Base-by-base conservation (phyloP, 2,888 invertebrate species). In the Polymixis flavicincta region DNA sequence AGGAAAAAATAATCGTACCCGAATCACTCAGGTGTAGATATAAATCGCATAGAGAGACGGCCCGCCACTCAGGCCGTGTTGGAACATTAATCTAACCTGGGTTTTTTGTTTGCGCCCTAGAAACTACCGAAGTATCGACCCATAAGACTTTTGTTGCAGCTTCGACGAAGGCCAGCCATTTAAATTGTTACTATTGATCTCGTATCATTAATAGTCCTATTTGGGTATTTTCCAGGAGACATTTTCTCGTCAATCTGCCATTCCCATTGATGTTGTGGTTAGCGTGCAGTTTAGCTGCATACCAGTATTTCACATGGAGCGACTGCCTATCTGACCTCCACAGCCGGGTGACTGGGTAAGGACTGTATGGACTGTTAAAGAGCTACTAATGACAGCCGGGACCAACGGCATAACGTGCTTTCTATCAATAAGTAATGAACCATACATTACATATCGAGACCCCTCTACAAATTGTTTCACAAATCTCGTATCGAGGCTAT, bases 21-120 rank as follows among this genome's bases (percentile, higher is more conserved):
- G 25, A 72, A 72, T 64, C 76, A 80, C 8, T 77, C 63, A 64
- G 57, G 57, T 63, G 32, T 72, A 72, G 50, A 63, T 66, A 78
- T 37, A 66, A 74, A 45, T 32, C 22, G 9, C 22, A 32, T 32
- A 37, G n/a, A n/a, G n/a, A n/a, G 78, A 14, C 50, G 19, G 45
- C 17, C 65, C 65, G 81, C 69, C 76, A 80, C 54, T 70, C 71
- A 50, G 13, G 22, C 76, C n/a, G 65, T 42, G 78, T 19, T 65
- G 25, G 28, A 71, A 76, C 68, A 81, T 79, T 79, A 83, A 83
- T 81, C 84, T 83, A 73, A 61, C 61, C 64, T 50, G 61, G 19
- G 19, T 14, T 32, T 78, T 83, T 83, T 73, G 74, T 83, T 79
- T 54, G 80, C 69, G 84, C 74, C 65, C 84, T 67, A 79, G 66